phyloP scores from a whole-genome alignment of 92 coral and sea anemone genomes.

The Micromussa lordhowensis region DNA sequence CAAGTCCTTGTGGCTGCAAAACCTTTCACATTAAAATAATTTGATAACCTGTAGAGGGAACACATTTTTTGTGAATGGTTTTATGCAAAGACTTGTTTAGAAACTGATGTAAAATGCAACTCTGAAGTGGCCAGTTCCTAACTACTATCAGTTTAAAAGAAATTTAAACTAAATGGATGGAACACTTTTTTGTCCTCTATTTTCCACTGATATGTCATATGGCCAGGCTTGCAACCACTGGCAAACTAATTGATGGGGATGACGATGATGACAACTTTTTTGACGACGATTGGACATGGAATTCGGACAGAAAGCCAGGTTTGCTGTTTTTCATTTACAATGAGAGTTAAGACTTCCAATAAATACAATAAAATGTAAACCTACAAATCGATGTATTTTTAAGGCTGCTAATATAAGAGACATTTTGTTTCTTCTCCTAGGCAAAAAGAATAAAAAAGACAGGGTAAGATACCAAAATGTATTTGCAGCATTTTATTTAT shows the following conservation, averaged over 20 bases:
- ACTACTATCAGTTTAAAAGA: no score
- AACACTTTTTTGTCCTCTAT: neutral
- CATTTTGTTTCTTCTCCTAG: constrained; percentile 34
- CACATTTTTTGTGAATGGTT: no score
- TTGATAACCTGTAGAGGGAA: no score
- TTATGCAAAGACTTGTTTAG: no score
- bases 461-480: constrained; percentile 55
- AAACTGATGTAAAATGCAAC: no score
- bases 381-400: neutral
- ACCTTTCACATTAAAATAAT: no score
- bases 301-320: constrained; percentile 88
- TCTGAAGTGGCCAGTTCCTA: no score
- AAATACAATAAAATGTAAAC: no score
- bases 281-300: constrained; percentile 99
- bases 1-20: no score
- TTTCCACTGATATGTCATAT: neutral
- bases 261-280: constrained; percentile 92
- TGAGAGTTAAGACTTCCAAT: neutral
- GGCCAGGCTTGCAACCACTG: constrained; percentile 92
- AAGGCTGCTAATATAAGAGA: neutral
- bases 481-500: neutral
- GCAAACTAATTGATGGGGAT: constrained; percentile 84
- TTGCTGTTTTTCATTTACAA: neutral
- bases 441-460: constrained; percentile 77
- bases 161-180: neutral